phyloP scores from a whole-genome alignment of 2,113 vertebrate species.

The Turdus rufiventris region DNA sequence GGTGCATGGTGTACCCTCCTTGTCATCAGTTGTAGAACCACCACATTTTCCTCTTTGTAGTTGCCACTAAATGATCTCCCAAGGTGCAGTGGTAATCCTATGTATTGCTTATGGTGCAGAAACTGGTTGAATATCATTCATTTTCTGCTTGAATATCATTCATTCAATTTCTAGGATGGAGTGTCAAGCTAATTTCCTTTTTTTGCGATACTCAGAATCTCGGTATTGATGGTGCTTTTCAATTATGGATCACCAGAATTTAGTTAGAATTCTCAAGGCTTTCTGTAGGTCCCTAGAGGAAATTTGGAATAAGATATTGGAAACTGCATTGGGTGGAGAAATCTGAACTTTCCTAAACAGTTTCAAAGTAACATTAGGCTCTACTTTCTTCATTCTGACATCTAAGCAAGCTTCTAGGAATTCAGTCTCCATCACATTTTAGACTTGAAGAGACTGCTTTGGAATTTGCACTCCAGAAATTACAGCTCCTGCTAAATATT shows the following conservation, averaged over 20 bases:
- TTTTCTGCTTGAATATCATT: background rate
- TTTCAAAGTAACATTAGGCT: background rate
- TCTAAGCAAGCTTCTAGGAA: background rate
- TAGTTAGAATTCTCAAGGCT: background rate
- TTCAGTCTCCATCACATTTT: background rate
- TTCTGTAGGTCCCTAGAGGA: background rate
- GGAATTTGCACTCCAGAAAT: background rate
- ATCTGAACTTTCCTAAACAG: background rate
- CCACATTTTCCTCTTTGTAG: background rate
- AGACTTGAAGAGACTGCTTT: background rate
- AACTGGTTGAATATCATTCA: background rate
- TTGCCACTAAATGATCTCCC: background rate
- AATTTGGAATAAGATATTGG: background rate
- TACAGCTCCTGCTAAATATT: background rate
- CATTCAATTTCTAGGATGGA: background rate
- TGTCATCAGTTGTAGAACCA: background rate
- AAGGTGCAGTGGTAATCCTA: background rate
- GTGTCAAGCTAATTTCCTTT: background rate
- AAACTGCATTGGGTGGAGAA: background rate
- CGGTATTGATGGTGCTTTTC: background rate
- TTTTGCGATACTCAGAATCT: background rate
- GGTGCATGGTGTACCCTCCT: background rate
- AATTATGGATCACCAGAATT: background rate
- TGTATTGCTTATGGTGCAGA: background rate
- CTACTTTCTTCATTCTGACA: background rate